Base-by-base conservation (phyloP, 2,797 vertebrate species). In the Acrossocheilus fasciatus region DNA sequence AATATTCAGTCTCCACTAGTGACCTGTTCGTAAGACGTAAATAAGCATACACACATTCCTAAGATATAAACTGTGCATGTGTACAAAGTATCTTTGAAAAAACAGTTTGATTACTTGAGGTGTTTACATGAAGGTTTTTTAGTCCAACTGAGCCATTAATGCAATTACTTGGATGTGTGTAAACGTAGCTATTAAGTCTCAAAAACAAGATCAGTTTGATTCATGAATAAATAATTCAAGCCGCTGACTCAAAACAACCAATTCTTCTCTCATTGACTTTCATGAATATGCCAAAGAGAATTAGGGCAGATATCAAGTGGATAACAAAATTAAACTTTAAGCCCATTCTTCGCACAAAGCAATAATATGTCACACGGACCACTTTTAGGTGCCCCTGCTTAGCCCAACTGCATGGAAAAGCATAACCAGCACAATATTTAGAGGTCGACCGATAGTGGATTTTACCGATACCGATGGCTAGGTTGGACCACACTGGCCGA, bases 301-400 rank as follows among this genome's bases (percentile, higher is more conserved):
- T 23, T 4, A 57, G 18, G 50, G 34, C 18, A 57, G 34, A 57
- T 39, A 23, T 77, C 20, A 77, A 77, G 18, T n/a, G 34, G 11
- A 57, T 57, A 77, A 20, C 73, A 34, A 57, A 77, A 57, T 39
- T 14, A 14, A 77, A 57, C 74, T 77, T 57, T 39, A 6, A 77
- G 18, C 50, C 26, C 6, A 52, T 54, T 76, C 74, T 52, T 54
- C 18, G 57, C 30, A 76, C 30, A 54, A 76, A 36, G 50, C 50
- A 7, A 39, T 54, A 34, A 54, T 23, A 54, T 36, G 45, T 76
- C 50, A 54, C 3, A 23, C 23, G 30, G 50, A 39, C 30, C 10
- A 39, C 11, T 23, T 77, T 52, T 75, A 75, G n/a, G n/a, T 34
- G 26, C 15, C 10, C 34, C 39, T 23, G 34, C 30, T 36, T 36